Evolutionary conservation across 2,888 invertebrate species (phyloP).

Genomic region (Macrophya alboannulata): DNA sequence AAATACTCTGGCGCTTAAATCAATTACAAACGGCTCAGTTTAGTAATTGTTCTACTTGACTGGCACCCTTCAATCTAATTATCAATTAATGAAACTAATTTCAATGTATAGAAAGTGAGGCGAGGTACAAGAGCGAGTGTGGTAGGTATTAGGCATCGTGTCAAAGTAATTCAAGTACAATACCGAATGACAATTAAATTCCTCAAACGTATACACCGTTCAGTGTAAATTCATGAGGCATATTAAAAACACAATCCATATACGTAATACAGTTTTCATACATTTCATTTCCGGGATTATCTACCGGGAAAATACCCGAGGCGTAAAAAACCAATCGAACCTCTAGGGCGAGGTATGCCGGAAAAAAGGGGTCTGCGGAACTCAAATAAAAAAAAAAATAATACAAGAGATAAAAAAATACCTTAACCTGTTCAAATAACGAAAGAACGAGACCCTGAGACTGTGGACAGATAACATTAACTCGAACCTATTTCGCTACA

Average conservation of each 20-base stretch:
- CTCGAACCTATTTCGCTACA: background rate
- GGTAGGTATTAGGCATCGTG: background rate
- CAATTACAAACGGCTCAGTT: slow-evolving; percentile 42
- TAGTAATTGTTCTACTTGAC: slow-evolving; percentile 36
- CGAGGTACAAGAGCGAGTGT: background rate
- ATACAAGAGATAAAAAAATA: background rate
- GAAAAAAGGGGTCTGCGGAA: slow-evolving; percentile 2
- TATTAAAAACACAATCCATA: slow-evolving; percentile 3
- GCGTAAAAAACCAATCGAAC: slow-evolving; percentile 24
- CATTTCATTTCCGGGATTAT: slow-evolving; percentile 14
- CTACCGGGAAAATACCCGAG: slow-evolving; percentile 24
- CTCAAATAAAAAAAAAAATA: background rate
- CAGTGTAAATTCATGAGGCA: background rate
- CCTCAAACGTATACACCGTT: background rate
- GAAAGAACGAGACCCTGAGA: background rate
- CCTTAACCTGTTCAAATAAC: background rate
- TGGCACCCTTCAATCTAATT: background rate
- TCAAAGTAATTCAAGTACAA: background rate
- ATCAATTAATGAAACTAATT: slow-evolving; percentile 31
- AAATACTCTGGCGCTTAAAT: background rate
- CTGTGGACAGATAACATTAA: background rate
- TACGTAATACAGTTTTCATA: slow-evolving; percentile 2
- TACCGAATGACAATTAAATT: background rate
- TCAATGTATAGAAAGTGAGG: background rate
- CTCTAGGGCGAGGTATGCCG: background rate